Conservation (phyloP, 2,888 invertebrate genomes). For the Fabriciana adippe region DNA sequence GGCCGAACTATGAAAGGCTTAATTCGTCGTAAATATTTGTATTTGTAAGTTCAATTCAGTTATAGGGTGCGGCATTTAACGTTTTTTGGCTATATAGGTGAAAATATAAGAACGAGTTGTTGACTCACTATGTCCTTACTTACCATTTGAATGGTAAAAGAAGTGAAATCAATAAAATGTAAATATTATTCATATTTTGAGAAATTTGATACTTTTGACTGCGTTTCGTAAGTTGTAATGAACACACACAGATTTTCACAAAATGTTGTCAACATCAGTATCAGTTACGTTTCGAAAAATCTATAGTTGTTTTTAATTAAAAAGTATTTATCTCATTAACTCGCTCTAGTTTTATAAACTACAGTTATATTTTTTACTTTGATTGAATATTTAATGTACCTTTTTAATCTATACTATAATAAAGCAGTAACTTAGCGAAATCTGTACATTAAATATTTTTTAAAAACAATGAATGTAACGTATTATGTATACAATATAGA, state of each 20-base stretch:
- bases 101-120: too few species aligned
- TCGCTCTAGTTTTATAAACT: slow-evolving; percentile 1
- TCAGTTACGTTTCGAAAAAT: slow-evolving; percentile 4
- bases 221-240: slow-evolving; percentile 5
- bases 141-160: too few species aligned
- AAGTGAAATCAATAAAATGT: slow-evolving; percentile 10
- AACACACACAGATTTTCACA: not conserved
- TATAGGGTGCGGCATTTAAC: too few species aligned
- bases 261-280: slow-evolving; percentile 4
- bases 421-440: too few species aligned
- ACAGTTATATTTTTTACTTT: too few species aligned
- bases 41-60: not conserved
- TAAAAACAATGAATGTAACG: too few species aligned
- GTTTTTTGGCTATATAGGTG: too few species aligned
- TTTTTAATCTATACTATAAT: too few species aligned
- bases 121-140: too few species aligned
- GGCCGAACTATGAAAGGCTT: not conserved
- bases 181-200: slow-evolving; percentile 15
- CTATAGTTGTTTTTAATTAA: not conserved
- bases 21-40: not conserved
- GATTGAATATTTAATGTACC: too few species aligned
- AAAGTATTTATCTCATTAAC: slow-evolving; percentile 3
- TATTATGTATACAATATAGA: too few species aligned
- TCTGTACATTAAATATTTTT: too few species aligned
- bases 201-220: slow-evolving; percentile 17